These are phyloP conservation scores for Sycophaga agraensis DNA, from an alignment of 1,140 invertebrate genomes.

Conservation along the genomic window DNA sequence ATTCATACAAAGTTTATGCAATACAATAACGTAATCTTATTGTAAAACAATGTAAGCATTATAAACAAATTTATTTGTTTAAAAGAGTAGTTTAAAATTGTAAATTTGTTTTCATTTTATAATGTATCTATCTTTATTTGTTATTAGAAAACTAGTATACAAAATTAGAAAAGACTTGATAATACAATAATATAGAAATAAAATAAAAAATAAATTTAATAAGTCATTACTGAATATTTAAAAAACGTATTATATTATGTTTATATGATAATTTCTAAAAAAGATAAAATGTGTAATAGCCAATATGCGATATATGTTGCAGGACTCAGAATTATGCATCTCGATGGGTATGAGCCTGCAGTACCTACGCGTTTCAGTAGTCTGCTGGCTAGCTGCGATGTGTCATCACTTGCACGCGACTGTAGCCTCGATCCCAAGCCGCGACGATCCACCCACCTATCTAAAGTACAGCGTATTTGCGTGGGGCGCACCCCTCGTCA, in stretches of 20 bases:
- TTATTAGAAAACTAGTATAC: too few relatives aligned
- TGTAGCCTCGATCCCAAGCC: slow-evolving; percentile 49
- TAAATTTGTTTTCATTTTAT: too few relatives aligned
- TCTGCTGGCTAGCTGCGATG: slow-evolving; percentile 66
- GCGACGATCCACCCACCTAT: slow-evolving; percentile 54
- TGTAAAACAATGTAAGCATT: too few relatives aligned
- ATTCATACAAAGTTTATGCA: too few relatives aligned
- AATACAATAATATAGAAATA: not conserved
- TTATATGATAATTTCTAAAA: too few relatives aligned
- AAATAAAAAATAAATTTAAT: not conserved
- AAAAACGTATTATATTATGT: not conserved
- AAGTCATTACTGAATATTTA: not conserved
- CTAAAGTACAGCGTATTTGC: slow-evolving; percentile 58
- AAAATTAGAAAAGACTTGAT: too few relatives aligned
- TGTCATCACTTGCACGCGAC: slow-evolving; percentile 63
- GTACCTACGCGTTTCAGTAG: slow-evolving; percentile 63
- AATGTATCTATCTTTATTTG: too few relatives aligned
- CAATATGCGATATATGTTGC: slow-evolving; percentile 41
- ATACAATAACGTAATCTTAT: too few relatives aligned
- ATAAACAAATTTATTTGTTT: too few relatives aligned
- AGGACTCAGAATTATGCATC: slow-evolving; percentile 67
- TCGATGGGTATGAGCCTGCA: slow-evolving; percentile 64
- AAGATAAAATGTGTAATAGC: too few relatives aligned
- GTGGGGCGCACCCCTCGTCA: slow-evolving; percentile 55
- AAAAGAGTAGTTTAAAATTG: too few relatives aligned